phyloP scores from a whole-genome alignment of 2,113 vertebrate species.

The Ovis canadensis region DNA sequence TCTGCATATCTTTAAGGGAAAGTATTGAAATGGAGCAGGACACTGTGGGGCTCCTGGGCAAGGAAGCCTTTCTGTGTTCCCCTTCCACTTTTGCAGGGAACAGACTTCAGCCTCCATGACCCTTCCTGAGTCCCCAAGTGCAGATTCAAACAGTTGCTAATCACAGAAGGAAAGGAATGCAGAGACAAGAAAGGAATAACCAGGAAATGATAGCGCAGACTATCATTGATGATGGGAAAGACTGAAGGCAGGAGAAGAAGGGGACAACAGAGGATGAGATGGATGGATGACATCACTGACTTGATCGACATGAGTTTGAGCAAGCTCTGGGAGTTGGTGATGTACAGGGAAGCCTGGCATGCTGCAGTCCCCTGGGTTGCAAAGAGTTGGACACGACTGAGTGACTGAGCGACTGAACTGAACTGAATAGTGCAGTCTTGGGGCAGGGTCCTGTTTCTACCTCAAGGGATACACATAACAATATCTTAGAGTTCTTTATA shows the following conservation, averaged over 20 bases:
- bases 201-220: not conserved
- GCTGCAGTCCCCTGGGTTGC: not conserved
- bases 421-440: not conserved
- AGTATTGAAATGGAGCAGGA: not conserved
- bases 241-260: not conserved
- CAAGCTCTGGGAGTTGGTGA: not conserved
- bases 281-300: not conserved
- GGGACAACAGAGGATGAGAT: not conserved
- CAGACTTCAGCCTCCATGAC: not conserved
- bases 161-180: not conserved
- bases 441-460: not conserved
- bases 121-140: not conserved
- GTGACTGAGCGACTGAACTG: not conserved
- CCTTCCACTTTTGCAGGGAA: not conserved
- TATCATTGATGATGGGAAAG: not conserved
- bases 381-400: not conserved
- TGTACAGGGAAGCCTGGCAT: not conserved
- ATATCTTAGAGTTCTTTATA: not conserved
- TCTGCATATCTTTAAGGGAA: not conserved
- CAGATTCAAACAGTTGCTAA: not conserved
- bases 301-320: not conserved
- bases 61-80: not conserved
- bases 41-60: not conserved
- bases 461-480: not conserved
- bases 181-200: not conserved